Base-by-base conservation (phyloP, 2,797 vertebrate species). In the Enoplosus armatus region DNA sequence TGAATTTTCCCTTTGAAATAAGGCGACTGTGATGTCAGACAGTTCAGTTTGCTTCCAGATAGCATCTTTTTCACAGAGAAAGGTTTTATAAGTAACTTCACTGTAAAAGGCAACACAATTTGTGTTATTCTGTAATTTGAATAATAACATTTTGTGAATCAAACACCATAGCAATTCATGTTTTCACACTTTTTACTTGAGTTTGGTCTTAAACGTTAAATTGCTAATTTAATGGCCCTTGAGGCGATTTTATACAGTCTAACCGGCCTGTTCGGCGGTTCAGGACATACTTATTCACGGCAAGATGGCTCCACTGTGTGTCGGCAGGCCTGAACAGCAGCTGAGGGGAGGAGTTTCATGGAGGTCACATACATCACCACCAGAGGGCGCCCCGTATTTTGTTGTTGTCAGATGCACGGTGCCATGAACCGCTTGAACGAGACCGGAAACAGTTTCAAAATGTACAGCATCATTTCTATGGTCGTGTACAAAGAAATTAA, bases 381-480 rank as follows among this genome's bases (percentile, higher is more conserved):
- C 39, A 66, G 74, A 43, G 20, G 66, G 73, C 48, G 65, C 37
- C 3, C 55, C 67, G 5, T 24, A 45, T 27, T 80, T 61, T 15
- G 14, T 60, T 78, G 37, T 31, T 16, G 24, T 29, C 35, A 11
- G 37, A 41, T 3, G 35, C 1, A 2, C 27, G 15, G 6, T 16
- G 51, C 16, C 9, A 16, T 58, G 41, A 58, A 14, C 59, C 6
- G 4, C 6, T 1, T 18, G 41, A 33, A 66, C 18, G n/a, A 67
- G 27, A 90, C 89, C 89, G 90, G 90, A 92, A 91, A 77, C 63
- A 43, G 76, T 55, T 70, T 67, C 4, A 62, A 69, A 80, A 15
- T 69, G 61, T 70, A 35, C 79, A 69, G 53, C 89, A 80, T 86
- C 55, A 70, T 33, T 22, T 37, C 43, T 37, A 39, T n/a, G 4